Percentiles rank a stretch among this genome's conserved stretches.
These are phyloP conservation scores for Urocolius indicus DNA, from an alignment of 2,113 vertebrate genomes.

Conservation along the genomic window DNA sequence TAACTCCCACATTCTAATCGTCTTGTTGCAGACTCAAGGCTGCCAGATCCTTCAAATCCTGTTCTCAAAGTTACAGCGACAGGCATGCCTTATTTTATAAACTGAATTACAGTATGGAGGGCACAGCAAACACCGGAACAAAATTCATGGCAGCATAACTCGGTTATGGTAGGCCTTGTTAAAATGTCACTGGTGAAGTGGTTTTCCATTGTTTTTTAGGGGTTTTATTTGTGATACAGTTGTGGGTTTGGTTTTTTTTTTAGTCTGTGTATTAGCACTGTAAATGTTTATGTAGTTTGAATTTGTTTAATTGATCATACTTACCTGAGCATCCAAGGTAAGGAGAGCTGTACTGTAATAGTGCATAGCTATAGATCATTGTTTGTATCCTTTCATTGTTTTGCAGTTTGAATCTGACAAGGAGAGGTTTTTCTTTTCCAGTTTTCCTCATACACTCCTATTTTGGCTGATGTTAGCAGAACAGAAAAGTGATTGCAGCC, in stretches of 20 bases:
- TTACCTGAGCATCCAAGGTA: neutral
- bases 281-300: neutral
- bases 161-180: neutral
- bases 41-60: neutral
- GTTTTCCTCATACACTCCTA: neutral
- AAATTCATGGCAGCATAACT: neutral
- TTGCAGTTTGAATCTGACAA: neutral
- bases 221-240: neutral
- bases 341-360: neutral
- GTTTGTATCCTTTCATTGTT: neutral
- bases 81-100: neutral
- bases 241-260: neutral
- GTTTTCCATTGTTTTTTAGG: neutral
- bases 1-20: rapidly evolving
- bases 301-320: neutral
- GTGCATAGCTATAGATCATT: neutral
- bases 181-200: neutral
- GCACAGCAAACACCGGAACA: rapidly evolving
- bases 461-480: rapidly evolving
- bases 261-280: neutral
- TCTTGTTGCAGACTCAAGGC: neutral
- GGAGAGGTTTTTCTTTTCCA: neutral
- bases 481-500: neutral
- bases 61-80: neutral
- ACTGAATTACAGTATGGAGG: neutral